These are phyloP conservation scores for Plebejus argus DNA, from an alignment of 2,888 invertebrate species.

Conservation along the genomic window DNA sequence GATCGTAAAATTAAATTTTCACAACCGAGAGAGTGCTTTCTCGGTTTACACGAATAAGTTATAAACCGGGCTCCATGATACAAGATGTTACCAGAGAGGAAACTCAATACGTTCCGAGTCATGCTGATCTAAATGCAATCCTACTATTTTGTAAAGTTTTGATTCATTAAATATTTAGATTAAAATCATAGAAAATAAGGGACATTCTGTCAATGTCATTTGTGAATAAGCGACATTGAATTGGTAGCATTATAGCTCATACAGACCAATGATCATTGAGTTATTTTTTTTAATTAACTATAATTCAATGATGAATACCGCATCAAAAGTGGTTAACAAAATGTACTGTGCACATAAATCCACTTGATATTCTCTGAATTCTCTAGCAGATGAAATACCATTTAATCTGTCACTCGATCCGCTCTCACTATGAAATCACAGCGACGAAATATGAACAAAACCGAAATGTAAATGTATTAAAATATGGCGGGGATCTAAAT, in stretches of 20 bases:
- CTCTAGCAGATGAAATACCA: not conserved
- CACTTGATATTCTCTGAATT: not conserved
- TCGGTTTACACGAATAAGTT: conserved; percentile 16
- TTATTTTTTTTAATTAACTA: too few species aligned
- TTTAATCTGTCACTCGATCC: not conserved
- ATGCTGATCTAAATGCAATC: too few species aligned
- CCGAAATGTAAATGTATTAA: conserved; percentile 34
- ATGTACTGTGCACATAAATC: not conserved
- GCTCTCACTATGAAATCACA: not conserved
- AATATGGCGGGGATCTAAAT: conserved; percentile 35
- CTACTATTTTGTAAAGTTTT: not conserved
- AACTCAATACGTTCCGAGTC: not conserved
- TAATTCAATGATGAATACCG: too few species aligned
- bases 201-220: too few species aligned
- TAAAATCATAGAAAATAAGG: too few species aligned
- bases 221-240: not conserved
- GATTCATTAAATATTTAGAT: not conserved
- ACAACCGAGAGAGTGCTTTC: not conserved
- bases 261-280: too few species aligned
- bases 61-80: not conserved
- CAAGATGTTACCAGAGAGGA: not conserved
- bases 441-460: conserved; percentile 15
- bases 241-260: not conserved
- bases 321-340: not conserved
- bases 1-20: conserved; percentile 21